Evolutionary conservation across 2,888 invertebrate genomes (phyloP).

Genomic region (Tanytarsus gracilentus): DNA sequence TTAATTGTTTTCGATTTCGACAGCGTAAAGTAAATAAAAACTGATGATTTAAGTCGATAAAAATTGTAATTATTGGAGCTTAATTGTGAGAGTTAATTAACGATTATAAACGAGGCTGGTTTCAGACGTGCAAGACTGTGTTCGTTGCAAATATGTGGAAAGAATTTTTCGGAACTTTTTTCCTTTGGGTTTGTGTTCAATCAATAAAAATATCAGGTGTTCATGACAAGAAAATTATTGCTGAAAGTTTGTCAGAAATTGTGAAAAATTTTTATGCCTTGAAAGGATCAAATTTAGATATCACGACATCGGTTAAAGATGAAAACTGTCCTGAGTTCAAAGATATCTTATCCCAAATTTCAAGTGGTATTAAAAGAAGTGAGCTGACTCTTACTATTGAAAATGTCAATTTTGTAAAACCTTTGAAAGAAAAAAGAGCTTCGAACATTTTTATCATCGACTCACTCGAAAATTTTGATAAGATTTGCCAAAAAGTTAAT

Average conservation of each 20-base stretch:
- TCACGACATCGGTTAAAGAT: neutral
- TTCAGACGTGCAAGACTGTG: too few species aligned
- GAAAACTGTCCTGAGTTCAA: neutral
- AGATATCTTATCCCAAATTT: neutral
- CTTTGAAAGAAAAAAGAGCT: neutral
- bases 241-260: neutral
- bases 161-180: too few species aligned
- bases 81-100: neutral
- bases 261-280: neutral
- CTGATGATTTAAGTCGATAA: too few species aligned
- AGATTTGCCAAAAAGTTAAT: neutral
- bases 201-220: neutral
- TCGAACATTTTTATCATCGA: conserved; percentile 2
- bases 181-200: too few species aligned
- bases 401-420: neutral
- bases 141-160: too few species aligned
- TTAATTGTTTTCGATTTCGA: too few species aligned
- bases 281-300: neutral
- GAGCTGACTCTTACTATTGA: neutral
- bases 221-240: neutral
- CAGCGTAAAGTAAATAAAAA: too few species aligned
- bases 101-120: neutral
- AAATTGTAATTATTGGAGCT: neutral
- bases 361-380: neutral
- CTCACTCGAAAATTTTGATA: neutral